A percentile compares a stretch with the other conserved stretches of the same genome.
These are phyloP conservation scores for Subacronicta megacephala DNA, from an alignment of 2,888 invertebrate genomes.

Conservation along the genomic window DNA sequence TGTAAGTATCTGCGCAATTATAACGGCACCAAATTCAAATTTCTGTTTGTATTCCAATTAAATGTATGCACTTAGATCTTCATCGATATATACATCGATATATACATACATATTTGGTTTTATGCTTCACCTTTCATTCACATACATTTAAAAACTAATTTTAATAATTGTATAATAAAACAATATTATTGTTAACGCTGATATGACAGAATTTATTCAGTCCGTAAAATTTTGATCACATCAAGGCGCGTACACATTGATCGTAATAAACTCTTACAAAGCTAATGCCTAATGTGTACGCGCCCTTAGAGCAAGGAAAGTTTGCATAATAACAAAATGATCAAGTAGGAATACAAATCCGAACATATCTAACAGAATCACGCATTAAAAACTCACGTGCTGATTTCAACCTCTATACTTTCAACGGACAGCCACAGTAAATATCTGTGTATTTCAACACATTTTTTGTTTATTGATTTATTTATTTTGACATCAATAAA, in stretches of 20 bases:
- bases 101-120: too few species aligned
- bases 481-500: constrained; percentile 20
- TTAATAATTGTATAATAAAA: constrained; percentile 34
- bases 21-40: constrained; percentile 7
- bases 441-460: constrained; percentile 23
- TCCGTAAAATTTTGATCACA: constrained; percentile 30
- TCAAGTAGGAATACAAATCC: constrained; percentile 5
- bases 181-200: constrained; percentile 52
- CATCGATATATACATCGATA: too few species aligned
- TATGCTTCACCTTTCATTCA: constrained; percentile 17
- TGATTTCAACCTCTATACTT: constrained; percentile 9
- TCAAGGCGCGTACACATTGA: constrained; percentile 16
- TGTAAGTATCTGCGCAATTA: constrained; percentile 17
- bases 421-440: constrained; percentile 28
- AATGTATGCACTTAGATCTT: constrained; percentile 5
- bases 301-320: constrained; percentile 23
- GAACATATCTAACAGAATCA: constrained; percentile 5
- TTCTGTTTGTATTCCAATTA: constrained; percentile 10
- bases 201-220: constrained; percentile 50
- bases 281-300: constrained; percentile 12
- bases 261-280: background rate
- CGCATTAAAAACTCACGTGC: constrained; percentile 1
- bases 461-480: constrained; percentile 22
- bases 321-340: constrained; percentile 1
- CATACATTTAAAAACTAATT: constrained; percentile 25